Evolutionary conservation across 2,797 vertebrate species (phyloP).

Genomic region (Neoniphon sammara): DNA sequence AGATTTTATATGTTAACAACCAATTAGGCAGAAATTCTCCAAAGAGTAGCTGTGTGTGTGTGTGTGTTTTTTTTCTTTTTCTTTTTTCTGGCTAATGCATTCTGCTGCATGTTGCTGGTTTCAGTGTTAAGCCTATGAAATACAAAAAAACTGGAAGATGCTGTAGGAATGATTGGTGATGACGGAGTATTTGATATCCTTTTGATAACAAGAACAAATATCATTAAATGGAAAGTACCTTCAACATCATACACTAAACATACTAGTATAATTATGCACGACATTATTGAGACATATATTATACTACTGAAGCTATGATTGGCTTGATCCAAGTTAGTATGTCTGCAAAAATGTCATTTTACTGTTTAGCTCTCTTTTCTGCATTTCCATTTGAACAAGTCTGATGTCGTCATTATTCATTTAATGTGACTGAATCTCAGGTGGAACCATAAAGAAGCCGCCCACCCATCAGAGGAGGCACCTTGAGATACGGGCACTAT

Average conservation of each 20-base stretch:
- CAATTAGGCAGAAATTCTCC: too few species aligned
- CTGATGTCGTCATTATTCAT: not conserved
- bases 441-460: slow-evolving; percentile 20
- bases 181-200: not conserved
- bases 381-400: not conserved
- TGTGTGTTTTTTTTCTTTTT: too few species aligned
- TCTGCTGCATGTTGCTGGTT: slow-evolving; percentile 1
- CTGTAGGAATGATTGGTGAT: not conserved
- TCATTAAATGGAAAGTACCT: too few species aligned
- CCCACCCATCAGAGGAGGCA: slow-evolving; percentile 22
- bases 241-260: not conserved
- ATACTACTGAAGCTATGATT: not conserved
- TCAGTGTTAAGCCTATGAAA: not conserved
- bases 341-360: not conserved
- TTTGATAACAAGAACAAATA: not conserved
- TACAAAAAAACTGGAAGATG: not conserved
- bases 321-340: not conserved
- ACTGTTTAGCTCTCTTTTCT: not conserved
- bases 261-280: not conserved
- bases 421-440: slow-evolving; percentile 3
- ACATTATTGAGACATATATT: not conserved
- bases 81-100: slow-evolving; percentile 4
- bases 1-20: too few species aligned
- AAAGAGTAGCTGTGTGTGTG: too few species aligned
- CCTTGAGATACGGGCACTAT: slow-evolving; percentile 31